Percentiles rank a stretch among this genome's conserved stretches.
Evolutionary conservation across 2,797 vertebrate species (phyloP).

Genomic region (Myotis vivesi): DNA sequence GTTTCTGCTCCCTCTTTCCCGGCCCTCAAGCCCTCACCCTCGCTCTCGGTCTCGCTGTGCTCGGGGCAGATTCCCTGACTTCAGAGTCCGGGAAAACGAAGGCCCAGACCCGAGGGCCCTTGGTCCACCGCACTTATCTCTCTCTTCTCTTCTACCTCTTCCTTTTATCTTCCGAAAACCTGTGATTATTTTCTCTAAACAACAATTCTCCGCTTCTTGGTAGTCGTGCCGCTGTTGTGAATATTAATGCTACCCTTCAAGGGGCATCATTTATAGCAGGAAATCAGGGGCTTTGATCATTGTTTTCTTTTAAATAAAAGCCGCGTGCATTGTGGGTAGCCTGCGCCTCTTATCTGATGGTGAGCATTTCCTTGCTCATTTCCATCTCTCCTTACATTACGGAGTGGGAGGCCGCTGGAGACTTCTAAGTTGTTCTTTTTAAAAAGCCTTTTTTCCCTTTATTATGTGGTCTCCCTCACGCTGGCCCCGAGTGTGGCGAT

Average conservation of each 20-base stretch:
- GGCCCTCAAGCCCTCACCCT: too few species aligned
- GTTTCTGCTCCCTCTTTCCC: neutral
- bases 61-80: neutral
- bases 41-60: too few species aligned
- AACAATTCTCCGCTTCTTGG: slow-evolving; percentile 82
- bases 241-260: slow-evolving; percentile 86
- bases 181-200: slow-evolving; percentile 82
- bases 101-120: neutral
- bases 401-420: slow-evolving; percentile 70
- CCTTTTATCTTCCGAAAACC: slow-evolving; percentile 84
- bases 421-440: slow-evolving; percentile 80
- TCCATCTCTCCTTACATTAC: slow-evolving; percentile 75
- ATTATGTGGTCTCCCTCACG: slow-evolving; percentile 78
- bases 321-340: slow-evolving; percentile 72
- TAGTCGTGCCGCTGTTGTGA: slow-evolving; percentile 82
- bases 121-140: slow-evolving; percentile 21
- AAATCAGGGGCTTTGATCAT: slow-evolving; percentile 83
- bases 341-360: slow-evolving; percentile 78
- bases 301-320: slow-evolving; percentile 77
- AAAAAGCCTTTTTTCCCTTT: slow-evolving; percentile 66
- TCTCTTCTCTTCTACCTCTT: slow-evolving; percentile 64
- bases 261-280: slow-evolving; percentile 81
- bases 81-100: neutral
- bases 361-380: slow-evolving; percentile 74
- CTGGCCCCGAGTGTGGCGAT: slow-evolving; percentile 74